Base-by-base conservation (phyloP, 2,797 vertebrate species). In the Pangasius djambal region DNA sequence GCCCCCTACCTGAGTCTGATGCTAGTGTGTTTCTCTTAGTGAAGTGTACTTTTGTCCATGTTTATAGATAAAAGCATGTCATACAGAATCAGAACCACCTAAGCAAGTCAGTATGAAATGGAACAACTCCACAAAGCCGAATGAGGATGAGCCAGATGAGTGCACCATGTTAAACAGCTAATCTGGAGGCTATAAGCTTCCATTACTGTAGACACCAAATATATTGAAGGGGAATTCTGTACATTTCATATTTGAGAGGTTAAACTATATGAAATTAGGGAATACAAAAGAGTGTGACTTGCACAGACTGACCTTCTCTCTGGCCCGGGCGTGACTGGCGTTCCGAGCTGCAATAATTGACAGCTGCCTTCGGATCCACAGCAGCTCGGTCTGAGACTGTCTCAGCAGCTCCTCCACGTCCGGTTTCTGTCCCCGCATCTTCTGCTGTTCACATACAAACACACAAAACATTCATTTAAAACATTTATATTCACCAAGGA, bases 331-430 rank as follows among this genome's bases (percentile, higher is more conserved):
- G 86, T 95, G 94, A 40, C 89, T 85, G 6, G 93, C 31, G 69
- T 95, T 94, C 88, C 95, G 95, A 74, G 92, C 82, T 82, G 94
- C 90, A 82, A 96, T 94, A 89, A 96, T 92, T 85, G 95, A 95
- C 90, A 97, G 91, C 91, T 96, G 96, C 86, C 95, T 96, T 94
- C 96, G 96, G 48, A 97, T 97, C 96, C 96, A 96, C 89, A 96
- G 92, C 84, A 97, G 93, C 92, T 97, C 97, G 44, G 94, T 92
- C 93, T 96, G 96, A 86, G 96, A 96, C 88, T 94, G 95, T 74
- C 91, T 96, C 88, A 97, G 94, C 78, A 96, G 90, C 91, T 94
- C 93, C 88, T 96, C 95, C 0, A 92, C 79, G 34, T 95, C 83
- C 0, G 87, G 90, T 88, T 92, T 95, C 90, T 95, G 95, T 91